Percentiles rank a stretch among this genome's conserved stretches.
These are phyloP conservation scores for Zaprionus capensis DNA, from an alignment of 1,140 invertebrate genomes.

Conservation along the genomic window DNA sequence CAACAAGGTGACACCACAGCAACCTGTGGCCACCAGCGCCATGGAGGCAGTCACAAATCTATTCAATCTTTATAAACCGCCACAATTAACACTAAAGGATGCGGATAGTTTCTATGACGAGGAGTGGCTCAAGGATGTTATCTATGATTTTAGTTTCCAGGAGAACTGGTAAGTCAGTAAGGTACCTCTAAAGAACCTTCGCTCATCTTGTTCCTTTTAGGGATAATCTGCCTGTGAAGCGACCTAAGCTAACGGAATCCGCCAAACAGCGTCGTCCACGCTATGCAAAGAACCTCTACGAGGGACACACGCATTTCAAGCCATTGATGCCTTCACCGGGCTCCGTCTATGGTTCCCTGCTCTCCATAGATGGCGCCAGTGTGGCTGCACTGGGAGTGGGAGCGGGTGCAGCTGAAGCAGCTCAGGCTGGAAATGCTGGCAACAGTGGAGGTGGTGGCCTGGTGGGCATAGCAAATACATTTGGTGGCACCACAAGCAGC, in stretches of 20 bases:
- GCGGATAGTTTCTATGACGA: constrained; percentile 90
- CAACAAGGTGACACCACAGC: background rate
- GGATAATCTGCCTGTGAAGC: constrained; percentile 94
- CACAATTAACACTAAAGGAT: constrained; percentile 89
- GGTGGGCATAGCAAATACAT: constrained; percentile 57
- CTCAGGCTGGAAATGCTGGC: background rate
- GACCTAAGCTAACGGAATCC: constrained; percentile 87
- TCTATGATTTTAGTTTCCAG: constrained; percentile 94
- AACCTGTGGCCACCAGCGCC: constrained; percentile 32
- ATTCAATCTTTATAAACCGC: constrained; percentile 87
- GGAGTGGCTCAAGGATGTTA: constrained; percentile 91
- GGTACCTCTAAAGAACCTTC: background rate
- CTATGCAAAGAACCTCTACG: constrained; percentile 86
- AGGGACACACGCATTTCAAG: constrained; percentile 86
- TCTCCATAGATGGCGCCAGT: constrained; percentile 62
- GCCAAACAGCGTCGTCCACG: constrained; percentile 61
- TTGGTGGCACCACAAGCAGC: constrained; percentile 30
- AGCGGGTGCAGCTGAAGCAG: background rate
- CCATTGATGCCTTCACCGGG: constrained; percentile 78
- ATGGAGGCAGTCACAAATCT: constrained; percentile 70
- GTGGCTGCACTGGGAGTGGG: constrained; percentile 8
- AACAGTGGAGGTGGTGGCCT: constrained; percentile 51
- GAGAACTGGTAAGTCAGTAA: constrained; percentile 90
- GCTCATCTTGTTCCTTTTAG: constrained; percentile 79
- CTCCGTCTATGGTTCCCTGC: constrained; percentile 72